Percentiles rank a stretch among this genome's conserved stretches.
Conservation (phyloP, 2,888 invertebrate species). For the Caenorhabditis panamensis region DNA sequence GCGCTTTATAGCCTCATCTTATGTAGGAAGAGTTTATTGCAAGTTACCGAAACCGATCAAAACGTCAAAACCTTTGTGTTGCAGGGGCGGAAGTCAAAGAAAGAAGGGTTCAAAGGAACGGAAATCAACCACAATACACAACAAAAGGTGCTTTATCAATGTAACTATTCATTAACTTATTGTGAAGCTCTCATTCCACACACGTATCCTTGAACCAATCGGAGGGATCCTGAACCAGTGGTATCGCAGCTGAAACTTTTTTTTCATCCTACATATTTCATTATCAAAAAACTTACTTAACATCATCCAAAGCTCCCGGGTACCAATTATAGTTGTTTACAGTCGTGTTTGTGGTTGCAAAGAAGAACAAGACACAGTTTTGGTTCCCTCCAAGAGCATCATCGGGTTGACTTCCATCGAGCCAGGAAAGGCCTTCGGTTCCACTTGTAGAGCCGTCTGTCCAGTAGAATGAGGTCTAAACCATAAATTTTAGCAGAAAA, state of each 20-base stretch:
- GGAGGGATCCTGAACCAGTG: background rate
- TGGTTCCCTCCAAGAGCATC: conserved; percentile 36
- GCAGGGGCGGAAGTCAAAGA: too few species aligned
- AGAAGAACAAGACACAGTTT: conserved; percentile 28
- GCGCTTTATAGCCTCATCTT: too few species aligned
- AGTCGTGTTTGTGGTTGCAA: conserved; percentile 15
- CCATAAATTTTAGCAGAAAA: background rate
- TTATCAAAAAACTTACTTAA: too few species aligned
- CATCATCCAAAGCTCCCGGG: conserved; percentile 35
- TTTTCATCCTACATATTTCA: too few species aligned
- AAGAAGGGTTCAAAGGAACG: too few species aligned
- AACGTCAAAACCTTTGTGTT: too few species aligned
- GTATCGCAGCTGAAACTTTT: too few species aligned
- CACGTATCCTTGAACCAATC: conserved; percentile 32
- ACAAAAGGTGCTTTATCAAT: too few species aligned
- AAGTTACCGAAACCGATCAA: too few species aligned
- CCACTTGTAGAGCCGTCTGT: conserved; percentile 25
- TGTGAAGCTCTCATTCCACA: conserved; percentile 15
- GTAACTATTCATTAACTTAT: too few species aligned
- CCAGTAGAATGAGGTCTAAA: conserved; percentile 31
- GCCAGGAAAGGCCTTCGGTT: conserved; percentile 33
- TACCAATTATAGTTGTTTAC: conserved; percentile 16
- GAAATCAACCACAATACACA: too few species aligned
- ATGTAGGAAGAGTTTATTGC: too few species aligned
- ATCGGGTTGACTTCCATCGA: conserved; percentile 37